phyloP scores from a whole-genome alignment of 2,888 invertebrate species.

The Dryobota labecula region DNA sequence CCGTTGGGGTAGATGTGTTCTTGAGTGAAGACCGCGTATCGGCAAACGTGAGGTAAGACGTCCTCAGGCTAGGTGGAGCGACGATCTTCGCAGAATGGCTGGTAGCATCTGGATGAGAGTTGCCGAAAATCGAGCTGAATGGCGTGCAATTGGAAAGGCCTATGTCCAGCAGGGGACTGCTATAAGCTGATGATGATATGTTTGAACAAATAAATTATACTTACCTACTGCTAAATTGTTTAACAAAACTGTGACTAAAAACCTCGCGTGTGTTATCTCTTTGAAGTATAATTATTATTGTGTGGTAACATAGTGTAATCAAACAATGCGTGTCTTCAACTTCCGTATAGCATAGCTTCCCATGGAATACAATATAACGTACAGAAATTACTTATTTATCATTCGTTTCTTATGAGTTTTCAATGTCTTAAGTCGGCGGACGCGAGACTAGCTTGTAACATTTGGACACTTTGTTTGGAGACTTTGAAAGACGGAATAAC shows the following conservation, averaged over 20 bases:
- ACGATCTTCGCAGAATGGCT: too few relatives aligned
- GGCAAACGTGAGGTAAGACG: too few relatives aligned
- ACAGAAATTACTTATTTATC: background rate
- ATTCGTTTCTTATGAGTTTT: background rate
- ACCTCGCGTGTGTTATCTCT: background rate
- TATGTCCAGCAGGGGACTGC: too few relatives aligned
- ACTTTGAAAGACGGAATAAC: background rate
- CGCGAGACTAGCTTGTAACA: background rate
- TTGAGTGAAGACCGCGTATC: too few relatives aligned
- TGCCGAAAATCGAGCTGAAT: too few relatives aligned
- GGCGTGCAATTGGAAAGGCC: too few relatives aligned
- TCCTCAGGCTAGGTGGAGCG: too few relatives aligned
- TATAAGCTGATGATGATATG: too few relatives aligned
- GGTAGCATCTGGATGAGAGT: too few relatives aligned
- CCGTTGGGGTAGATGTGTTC: too few relatives aligned
- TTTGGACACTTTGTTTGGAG: background rate
- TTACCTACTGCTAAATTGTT: background rate
- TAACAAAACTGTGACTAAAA: background rate
- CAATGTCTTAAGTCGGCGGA: background rate
- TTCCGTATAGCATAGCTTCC: conserved; percentile 39
- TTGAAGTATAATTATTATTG: background rate
- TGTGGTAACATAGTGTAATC: conserved; percentile 10
- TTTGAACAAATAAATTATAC: too few relatives aligned
- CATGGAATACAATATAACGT: conserved; percentile 30
- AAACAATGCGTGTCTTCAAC: conserved; percentile 19